phyloP scores from a whole-genome alignment of 2,113 vertebrate genomes.

The Poeciliopsis prolifica region DNA sequence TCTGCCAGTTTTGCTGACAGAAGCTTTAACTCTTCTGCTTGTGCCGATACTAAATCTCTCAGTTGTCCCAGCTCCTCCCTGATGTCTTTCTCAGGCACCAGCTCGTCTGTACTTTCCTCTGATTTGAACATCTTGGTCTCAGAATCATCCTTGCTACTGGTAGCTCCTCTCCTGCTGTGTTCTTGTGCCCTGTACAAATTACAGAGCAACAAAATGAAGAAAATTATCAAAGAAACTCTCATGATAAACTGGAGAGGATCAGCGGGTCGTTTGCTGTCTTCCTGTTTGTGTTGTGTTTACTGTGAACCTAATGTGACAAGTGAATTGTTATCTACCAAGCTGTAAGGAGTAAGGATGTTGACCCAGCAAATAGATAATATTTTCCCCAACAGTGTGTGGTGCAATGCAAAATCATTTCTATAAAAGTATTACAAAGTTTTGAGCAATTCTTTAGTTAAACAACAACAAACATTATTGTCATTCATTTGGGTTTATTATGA shows the following conservation, averaged over 20 bases:
- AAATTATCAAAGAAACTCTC: neutral
- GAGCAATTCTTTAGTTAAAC: too few species aligned
- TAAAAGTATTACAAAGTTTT: too few species aligned
- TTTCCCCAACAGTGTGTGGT: too few species aligned
- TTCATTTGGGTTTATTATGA: too few species aligned
- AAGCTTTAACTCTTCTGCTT: conserved; percentile 25
- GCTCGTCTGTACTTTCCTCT: conserved; percentile 1
- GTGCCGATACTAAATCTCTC: conserved; percentile 24
- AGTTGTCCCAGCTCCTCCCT: conserved; percentile 28
- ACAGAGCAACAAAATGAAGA: conserved; percentile 21
- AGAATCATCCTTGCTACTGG: neutral
- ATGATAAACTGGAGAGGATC: neutral
- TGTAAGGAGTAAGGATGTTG: too few species aligned
- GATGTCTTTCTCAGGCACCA: conserved; percentile 6
- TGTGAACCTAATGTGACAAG: neutral
- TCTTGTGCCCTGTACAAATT: conserved; percentile 5
- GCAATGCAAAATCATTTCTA: too few species aligned
- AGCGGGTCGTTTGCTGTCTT: neutral
- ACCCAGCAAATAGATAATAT: too few species aligned
- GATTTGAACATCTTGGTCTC: neutral
- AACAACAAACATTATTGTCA: too few species aligned
- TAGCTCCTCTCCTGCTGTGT: neutral
- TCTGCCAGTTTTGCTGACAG: conserved; percentile 26
- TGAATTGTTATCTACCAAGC: conserved; percentile 1
- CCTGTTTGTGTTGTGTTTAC: neutral